Evolutionary conservation across 2,888 invertebrate species (phyloP).

Genomic region (Anthrax anthrax): DNA sequence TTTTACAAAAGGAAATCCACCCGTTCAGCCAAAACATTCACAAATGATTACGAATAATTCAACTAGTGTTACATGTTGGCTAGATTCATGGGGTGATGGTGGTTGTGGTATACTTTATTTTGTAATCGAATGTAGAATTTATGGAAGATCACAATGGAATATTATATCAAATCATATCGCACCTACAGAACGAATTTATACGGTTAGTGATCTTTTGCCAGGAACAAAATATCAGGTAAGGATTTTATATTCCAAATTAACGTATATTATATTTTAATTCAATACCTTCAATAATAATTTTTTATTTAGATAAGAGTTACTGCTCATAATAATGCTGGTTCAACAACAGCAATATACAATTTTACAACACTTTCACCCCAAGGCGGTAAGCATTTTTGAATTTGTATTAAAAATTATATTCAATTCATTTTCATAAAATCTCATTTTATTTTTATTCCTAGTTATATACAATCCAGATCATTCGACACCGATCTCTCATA

Average conservation of each 20-base stretch:
- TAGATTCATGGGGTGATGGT: conserved; percentile 80
- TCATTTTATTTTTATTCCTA: conserved; percentile 13
- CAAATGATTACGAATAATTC: conserved; percentile 74
- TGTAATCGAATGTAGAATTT: conserved; percentile 62
- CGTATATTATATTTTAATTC: too few relatives aligned
- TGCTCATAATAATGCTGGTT: conserved; percentile 78
- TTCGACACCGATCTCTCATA: conserved; percentile 50
- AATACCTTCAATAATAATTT: too few relatives aligned
- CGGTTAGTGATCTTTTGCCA: conserved; percentile 60
- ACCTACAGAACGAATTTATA: conserved; percentile 66
- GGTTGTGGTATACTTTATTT: conserved; percentile 79
- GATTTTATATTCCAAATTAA: neutral
- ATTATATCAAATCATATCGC: conserved; percentile 69
- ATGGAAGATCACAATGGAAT: conserved; percentile 49
- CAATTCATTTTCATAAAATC: too few relatives aligned
- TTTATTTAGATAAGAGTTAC: conserved; percentile 44
- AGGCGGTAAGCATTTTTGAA: conserved; percentile 51
- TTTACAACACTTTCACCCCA: conserved; percentile 66
- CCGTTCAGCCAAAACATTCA: conserved; percentile 63
- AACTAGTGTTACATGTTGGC: conserved; percentile 72
- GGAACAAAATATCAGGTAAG: conserved; percentile 51
- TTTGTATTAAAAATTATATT: too few relatives aligned
- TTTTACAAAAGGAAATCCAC: conserved; percentile 66
- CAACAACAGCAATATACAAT: conserved; percentile 67
- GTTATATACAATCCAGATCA: conserved; percentile 46